Evolutionary conservation across 2,113 vertebrate genomes (phyloP).

Genomic region (Thermophis baileyi): DNA sequence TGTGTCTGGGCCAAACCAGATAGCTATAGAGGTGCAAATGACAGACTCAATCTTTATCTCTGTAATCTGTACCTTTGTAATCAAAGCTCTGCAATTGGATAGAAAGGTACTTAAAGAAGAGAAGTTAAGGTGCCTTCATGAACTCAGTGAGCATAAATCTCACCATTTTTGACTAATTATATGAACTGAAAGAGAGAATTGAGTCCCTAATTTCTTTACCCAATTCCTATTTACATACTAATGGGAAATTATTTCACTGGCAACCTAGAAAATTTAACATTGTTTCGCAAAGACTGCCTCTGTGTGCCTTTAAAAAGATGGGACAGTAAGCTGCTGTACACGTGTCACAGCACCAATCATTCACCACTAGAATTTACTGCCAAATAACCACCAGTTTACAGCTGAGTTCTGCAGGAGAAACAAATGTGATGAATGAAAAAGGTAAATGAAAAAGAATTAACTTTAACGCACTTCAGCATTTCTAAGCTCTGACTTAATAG

Average conservation of each 20-base stretch:
- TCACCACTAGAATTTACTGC: neutral
- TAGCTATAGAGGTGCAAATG: too few species aligned
- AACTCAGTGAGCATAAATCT: neutral
- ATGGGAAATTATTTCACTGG: neutral
- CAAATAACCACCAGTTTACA: neutral
- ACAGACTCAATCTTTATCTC: too few species aligned
- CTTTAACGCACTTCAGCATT: neutral
- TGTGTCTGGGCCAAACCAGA: too few species aligned
- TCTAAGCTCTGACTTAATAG: neutral
- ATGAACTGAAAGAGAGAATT: neutral
- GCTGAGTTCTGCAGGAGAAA: neutral
- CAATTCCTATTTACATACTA: neutral
- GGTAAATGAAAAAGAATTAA: neutral
- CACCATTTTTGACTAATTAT: neutral
- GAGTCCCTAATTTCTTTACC: neutral
- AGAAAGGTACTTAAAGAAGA: neutral
- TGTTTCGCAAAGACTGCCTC: neutral
- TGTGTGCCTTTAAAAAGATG: neutral
- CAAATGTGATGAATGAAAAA: neutral
- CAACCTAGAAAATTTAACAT: neutral
- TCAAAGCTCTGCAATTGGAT: neutral
- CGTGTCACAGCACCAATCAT: neutral
- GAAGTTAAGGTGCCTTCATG: neutral
- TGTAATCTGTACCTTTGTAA: too few species aligned
- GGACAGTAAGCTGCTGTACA: neutral